These are phyloP conservation scores for Aspidapion aeneum DNA, from an alignment of 2,888 invertebrate genomes.

Conservation along the genomic window DNA sequence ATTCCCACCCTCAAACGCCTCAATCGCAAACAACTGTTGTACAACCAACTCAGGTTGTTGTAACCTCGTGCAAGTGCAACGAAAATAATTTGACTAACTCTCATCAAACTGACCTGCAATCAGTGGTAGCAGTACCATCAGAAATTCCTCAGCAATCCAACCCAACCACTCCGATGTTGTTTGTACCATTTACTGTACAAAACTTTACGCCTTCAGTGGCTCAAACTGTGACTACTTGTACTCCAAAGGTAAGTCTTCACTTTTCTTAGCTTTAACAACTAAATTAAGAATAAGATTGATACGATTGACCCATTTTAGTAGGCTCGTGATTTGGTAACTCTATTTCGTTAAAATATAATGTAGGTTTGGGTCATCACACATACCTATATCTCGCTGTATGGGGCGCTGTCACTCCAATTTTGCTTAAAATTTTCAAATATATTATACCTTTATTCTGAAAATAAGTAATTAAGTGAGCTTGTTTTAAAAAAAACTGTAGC, in stretches of 20 bases:
- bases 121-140: not conserved
- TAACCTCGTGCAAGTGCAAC: constrained; percentile 42
- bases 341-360: too few relatives aligned
- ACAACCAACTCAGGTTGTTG: constrained; percentile 39
- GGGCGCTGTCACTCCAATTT: too few relatives aligned
- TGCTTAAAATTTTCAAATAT: too few relatives aligned
- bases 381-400: too few relatives aligned
- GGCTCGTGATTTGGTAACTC: too few relatives aligned
- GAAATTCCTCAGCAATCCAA: constrained; percentile 20
- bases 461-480: too few relatives aligned
- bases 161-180: constrained; percentile 47
- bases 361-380: too few relatives aligned
- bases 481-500: too few relatives aligned
- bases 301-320: too few relatives aligned
- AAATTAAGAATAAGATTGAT: too few relatives aligned
- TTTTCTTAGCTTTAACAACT: too few relatives aligned
- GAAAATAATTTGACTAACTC: constrained; percentile 31
- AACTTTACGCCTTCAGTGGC: constrained; percentile 48
- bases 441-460: too few relatives aligned
- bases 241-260: constrained; percentile 44
- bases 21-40: constrained; percentile 33
- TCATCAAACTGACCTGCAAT: constrained; percentile 17
- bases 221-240: constrained; percentile 43
- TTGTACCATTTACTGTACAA: constrained; percentile 50
- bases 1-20: constrained; percentile 31